Evolutionary conservation across 2,888 invertebrate species (phyloP).

Genomic region (Orthonevra nobilis): DNA sequence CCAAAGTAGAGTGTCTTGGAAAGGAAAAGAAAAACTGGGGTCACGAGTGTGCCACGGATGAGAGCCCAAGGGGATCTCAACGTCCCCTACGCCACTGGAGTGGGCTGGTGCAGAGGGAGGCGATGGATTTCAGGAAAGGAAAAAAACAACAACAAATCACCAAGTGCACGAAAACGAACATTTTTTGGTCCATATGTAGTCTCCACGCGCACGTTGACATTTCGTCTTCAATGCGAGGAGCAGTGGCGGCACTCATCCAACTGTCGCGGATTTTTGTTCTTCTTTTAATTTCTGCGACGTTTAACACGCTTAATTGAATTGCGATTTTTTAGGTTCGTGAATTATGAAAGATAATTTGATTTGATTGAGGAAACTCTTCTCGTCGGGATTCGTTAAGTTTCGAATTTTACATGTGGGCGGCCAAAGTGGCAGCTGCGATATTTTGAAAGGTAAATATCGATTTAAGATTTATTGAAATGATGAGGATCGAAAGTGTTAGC

Average conservation of each 20-base stretch:
- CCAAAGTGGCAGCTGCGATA: not conserved
- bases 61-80: not conserved
- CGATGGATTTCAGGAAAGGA: not conserved
- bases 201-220: constrained; percentile 7
- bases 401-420: not conserved
- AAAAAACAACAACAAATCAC: not conserved
- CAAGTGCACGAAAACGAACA: constrained; percentile 22
- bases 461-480: too few species aligned
- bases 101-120: not conserved
- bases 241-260: too few species aligned
- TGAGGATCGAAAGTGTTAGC: not conserved
- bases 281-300: not conserved
- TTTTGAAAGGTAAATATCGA: too few species aligned
- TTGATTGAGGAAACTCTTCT: constrained; percentile 43
- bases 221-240: not conserved
- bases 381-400: constrained; percentile 7
- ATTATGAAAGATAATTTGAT: constrained; percentile 63
- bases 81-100: not conserved
- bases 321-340: constrained; percentile 48
- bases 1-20: constrained; percentile 1
- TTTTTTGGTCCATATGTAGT: constrained; percentile 10
- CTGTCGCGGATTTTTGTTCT: too few species aligned
- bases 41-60: not conserved
- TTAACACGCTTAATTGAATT: constrained; percentile 56
- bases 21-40: not conserved